phyloP scores from a whole-genome alignment of 2,888 invertebrate species.

The Notocelia uddmanniana region DNA sequence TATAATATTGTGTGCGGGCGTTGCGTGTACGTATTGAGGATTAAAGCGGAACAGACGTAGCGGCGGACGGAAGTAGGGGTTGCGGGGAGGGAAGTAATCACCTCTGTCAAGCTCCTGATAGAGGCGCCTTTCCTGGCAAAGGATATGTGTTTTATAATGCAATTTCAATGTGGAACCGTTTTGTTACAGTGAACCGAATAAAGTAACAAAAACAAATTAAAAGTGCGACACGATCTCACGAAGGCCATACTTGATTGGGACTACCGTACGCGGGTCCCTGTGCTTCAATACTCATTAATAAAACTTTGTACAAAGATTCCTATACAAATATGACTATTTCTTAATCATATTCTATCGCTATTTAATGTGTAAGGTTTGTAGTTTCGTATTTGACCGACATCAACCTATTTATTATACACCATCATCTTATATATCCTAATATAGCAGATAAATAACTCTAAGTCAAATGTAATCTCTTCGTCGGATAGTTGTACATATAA shows the following conservation, averaged over 20 bases:
- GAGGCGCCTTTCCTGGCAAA: slow-evolving; percentile 50
- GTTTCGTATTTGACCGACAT: too few relatives aligned
- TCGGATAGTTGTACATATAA: not conserved
- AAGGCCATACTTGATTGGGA: not conserved
- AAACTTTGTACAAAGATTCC: too few relatives aligned
- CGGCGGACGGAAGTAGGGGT: slow-evolving; percentile 49
- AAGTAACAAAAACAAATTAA: slow-evolving; percentile 3
- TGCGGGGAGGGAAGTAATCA: slow-evolving; percentile 65
- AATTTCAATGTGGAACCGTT: slow-evolving; percentile 23
- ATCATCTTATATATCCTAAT: too few relatives aligned
- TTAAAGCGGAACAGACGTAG: slow-evolving; percentile 64
- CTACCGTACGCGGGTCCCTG: too few relatives aligned
- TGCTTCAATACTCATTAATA: too few relatives aligned
- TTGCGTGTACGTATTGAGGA: slow-evolving; percentile 69
- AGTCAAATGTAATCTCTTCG: not conserved
- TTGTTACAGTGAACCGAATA: slow-evolving; percentile 4
- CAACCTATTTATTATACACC: too few relatives aligned
- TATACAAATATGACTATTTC: too few relatives aligned
- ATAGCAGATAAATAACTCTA: not conserved
- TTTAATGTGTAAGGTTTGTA: too few relatives aligned
- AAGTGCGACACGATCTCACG: not conserved
- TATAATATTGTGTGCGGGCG: slow-evolving; percentile 72
- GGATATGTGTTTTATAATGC: slow-evolving; percentile 36
- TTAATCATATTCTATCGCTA: too few relatives aligned
- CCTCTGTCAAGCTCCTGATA: slow-evolving; percentile 72